Evolutionary conservation across 30 jellyfish, hydroid and myxozoan species (phyloP).

Genomic region (Chironex yamaguchii): DNA sequence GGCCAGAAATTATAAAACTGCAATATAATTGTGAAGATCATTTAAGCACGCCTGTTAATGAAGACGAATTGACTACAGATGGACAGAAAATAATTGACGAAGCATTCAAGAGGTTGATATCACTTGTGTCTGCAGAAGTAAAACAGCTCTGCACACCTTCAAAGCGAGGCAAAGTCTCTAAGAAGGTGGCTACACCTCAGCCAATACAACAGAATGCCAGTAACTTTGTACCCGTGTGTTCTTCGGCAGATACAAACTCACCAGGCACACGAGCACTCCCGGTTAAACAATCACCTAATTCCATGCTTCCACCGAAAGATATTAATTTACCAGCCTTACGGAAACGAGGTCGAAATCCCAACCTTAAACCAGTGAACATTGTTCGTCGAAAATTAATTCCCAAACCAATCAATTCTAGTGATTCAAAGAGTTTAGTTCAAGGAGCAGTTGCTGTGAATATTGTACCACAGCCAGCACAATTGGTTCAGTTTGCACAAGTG

Average conservation of each 20-base stretch:
- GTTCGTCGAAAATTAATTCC: slow-evolving; percentile 15
- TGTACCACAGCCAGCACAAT: slow-evolving; percentile 95
- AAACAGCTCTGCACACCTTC: slow-evolving; percentile 14
- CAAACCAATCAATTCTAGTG: not conserved
- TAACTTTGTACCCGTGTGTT: not conserved
- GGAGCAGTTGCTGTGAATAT: slow-evolving; percentile 94
- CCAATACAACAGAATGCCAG: not conserved
- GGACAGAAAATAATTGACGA: not conserved
- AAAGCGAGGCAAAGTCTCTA: not conserved
- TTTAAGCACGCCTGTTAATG: not conserved
- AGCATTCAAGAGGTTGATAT: not conserved
- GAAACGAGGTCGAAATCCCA: slow-evolving; percentile 1
- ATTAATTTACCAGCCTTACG: not conserved
- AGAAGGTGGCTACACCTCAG: not conserved
- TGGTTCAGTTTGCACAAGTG: slow-evolving; percentile 83
- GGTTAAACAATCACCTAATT: not conserved
- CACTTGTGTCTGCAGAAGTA: not conserved
- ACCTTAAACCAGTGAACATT: slow-evolving; percentile 21
- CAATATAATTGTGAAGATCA: slow-evolving; percentile 35
- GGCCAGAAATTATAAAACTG: slow-evolving; percentile 56
- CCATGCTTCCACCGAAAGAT: not conserved
- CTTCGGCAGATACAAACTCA: not conserved
- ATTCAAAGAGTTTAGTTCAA: slow-evolving; percentile 68
- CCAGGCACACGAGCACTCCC: not conserved
- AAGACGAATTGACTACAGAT: not conserved